phyloP scores from a whole-genome alignment of 2,888 invertebrate genomes.

The Parnassius apollo region DNA sequence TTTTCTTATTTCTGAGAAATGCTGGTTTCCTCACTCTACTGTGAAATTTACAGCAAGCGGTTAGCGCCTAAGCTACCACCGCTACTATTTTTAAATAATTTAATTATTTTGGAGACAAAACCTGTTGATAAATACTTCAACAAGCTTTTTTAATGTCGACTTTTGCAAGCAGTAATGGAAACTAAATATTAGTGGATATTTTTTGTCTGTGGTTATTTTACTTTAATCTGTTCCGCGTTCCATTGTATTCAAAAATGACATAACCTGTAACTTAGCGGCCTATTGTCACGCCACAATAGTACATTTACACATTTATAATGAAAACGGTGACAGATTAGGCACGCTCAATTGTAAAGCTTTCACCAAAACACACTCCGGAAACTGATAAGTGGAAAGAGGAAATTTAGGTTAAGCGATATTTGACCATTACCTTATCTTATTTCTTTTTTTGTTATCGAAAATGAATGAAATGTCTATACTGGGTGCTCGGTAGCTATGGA shows the following conservation, averaged over 20 bases:
- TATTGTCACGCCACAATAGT: not conserved
- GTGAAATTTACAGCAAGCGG: too few relatives aligned
- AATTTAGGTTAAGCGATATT: slow-evolving; percentile 27
- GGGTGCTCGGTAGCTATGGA: not conserved
- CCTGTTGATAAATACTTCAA: too few relatives aligned
- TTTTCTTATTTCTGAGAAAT: too few relatives aligned
- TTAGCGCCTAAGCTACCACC: too few relatives aligned
- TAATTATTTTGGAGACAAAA: too few relatives aligned
- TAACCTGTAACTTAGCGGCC: slow-evolving; percentile 15
- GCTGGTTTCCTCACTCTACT: too few relatives aligned
- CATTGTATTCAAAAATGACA: slow-evolving; percentile 17
- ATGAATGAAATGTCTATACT: slow-evolving; percentile 1
- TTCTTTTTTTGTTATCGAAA: slow-evolving; percentile 14
- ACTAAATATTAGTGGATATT: not conserved
- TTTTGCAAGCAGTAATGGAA: too few relatives aligned
- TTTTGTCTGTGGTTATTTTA: slow-evolving; percentile 1
- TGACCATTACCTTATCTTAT: slow-evolving; percentile 25
- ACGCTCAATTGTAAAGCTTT: slow-evolving; percentile 20
- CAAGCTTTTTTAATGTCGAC: too few relatives aligned
- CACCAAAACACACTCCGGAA: slow-evolving; percentile 24
- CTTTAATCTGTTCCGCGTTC: slow-evolving; percentile 2
- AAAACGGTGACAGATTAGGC: slow-evolving; percentile 24
- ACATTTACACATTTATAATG: slow-evolving; percentile 13
- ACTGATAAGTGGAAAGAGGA: slow-evolving; percentile 16
- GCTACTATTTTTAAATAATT: too few relatives aligned